Base-by-base conservation (phyloP, 1,140 invertebrate genomes). In the Drosophila nannoptera region DNA sequence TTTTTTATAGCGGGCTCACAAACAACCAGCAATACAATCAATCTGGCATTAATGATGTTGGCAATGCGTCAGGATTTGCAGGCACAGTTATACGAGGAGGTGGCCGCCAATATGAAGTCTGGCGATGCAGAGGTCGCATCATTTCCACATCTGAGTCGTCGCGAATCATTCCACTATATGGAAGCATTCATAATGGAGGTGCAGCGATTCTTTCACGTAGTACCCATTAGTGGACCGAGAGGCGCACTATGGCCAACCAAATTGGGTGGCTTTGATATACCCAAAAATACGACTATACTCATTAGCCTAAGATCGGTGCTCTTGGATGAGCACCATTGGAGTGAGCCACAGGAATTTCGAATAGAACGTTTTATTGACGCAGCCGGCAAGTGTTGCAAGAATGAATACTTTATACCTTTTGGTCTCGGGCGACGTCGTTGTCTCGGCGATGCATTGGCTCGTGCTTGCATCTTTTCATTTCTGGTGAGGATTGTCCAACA, bases 401-500 rank as follows among this genome's bases (percentile, higher is more conserved):
- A 89, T 49, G 89, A 90, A 56, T 91, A 92, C 50, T 80, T 94
- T 5, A 91, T 94, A 66, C 89, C 92, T 4, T 96, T 96, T 75
- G 94, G 94, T 32, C 90, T 92, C 83, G 95, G 95, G 92, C 87
- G 88, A 72, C 91, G 94, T 74, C 92, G 93, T 64, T 97, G 96
- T 82, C 92, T 94, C 0, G 96, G 95, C 1, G 94, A 96, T 88
- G 90, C 92, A 0, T 88, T 97, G 42, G 95, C 95, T 0, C 92
- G 91, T 54, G 92, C 92, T 2, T 94, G 94, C 66, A 80, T 95
- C 4, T 96, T 96, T 78, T 90, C 95, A 14, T 92, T 95, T 45
- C 93, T 96, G 56, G 91, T 92, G 4, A 92, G 92, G 5, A 90
- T 96, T 9, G 88, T 96, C 59, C 94, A 95, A 78, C 90, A 90